Conservation (phyloP, 2,113 vertebrate genomes). For the Propithecus coquereli region DNA sequence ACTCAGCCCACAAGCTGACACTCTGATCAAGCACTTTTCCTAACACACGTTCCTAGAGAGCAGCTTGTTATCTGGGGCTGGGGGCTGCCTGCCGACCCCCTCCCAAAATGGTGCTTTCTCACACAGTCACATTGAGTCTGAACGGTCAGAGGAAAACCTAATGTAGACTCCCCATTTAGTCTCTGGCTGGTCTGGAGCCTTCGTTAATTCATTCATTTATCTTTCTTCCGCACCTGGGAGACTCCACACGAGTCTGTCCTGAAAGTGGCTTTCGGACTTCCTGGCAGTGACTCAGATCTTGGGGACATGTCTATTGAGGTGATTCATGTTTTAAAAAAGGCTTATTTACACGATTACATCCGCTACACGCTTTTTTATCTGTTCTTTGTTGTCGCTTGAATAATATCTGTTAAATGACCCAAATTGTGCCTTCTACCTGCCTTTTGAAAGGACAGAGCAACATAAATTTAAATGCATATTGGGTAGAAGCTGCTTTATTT, state of each 20-base stretch:
- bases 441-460: neutral
- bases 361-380: neutral
- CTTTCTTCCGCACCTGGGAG: neutral
- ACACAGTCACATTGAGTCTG: neutral
- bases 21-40: slow-evolving; percentile 62
- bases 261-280: neutral
- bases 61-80: slow-evolving; percentile 33
- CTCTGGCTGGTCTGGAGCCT: neutral
- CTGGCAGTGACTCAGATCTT: slow-evolving; percentile 48
- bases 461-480: neutral
- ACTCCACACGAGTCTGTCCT: neutral
- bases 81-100: neutral
- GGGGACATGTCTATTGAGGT: slow-evolving; percentile 51
- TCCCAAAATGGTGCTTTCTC: neutral
- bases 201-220: neutral
- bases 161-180: neutral
- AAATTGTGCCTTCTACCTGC: neutral
- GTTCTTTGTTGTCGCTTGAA: neutral
- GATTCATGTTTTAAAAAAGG: slow-evolving; percentile 7
- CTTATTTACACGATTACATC: neutral
- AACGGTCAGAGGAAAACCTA: neutral
- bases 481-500: neutral
- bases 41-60: slow-evolving; percentile 51
- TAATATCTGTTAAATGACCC: slow-evolving; percentile 26
- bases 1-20: slow-evolving; percentile 28